Base-by-base conservation (phyloP, 2,797 vertebrate genomes). In the Neosilurus mollespiculum region DNA sequence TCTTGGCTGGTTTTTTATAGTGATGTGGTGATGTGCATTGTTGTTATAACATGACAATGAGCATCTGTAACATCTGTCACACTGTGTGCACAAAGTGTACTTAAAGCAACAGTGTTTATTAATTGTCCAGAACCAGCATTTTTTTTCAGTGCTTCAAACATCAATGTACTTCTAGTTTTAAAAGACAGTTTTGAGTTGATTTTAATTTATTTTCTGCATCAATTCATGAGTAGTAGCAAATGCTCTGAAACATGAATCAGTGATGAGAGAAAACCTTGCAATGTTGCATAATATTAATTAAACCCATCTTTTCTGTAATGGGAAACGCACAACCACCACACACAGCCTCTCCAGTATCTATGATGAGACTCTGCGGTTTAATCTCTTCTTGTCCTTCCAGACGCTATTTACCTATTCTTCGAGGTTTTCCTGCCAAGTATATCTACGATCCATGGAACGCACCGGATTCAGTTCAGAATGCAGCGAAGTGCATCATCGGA, bases 391-490 rank as follows among this genome's bases (percentile, higher is more conserved):
- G 82, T 89, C 54, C 71, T 89, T 90, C 85, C 88, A 91, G 90
- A 86, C 89, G 88, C 59, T 91, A 91, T 87, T 86, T 91, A 83
- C 89, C 90, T 81, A 26, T 90, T 87, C 89, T 91, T 76, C 34
- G 88, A 87, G 88, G 88, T 84, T 90, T 90, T 76, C 90, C 90
- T 73, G 88, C 89, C 80, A 91, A 91, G 80, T 91, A 91, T 76
- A 91, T 91, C 84, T 91, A 90, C 34, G 90, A 91, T 73, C 90
- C 89, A 0, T 91, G 90, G 90, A 91, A 89, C 8, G 90, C 90
- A 43, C 90, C 90, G 9, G 81, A 88, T 51, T 84, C 85, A 1
- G 89, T 91, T 43, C 90, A 91, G 61, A 81, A 79, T 3, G 84
- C 88, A 37, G 90, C 90, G 22, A 90, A 90, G 81, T 91, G 90